Evolutionary conservation across 2,797 vertebrate species (phyloP).

Genomic region (Mus caroli): DNA sequence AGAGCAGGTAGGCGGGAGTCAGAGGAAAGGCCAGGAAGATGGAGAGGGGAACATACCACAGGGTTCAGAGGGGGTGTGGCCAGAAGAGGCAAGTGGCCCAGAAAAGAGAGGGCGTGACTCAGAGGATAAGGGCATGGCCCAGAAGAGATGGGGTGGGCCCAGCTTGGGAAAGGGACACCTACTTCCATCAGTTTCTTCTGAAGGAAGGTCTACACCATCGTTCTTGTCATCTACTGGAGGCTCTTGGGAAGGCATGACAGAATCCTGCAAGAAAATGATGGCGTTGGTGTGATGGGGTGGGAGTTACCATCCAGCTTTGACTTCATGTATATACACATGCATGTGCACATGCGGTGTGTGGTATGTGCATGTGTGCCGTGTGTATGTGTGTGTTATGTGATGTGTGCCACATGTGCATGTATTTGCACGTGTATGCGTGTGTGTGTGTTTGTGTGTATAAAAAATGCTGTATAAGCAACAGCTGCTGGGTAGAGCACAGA

Average conservation of each 20-base stretch:
- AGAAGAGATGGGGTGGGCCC: too few species aligned
- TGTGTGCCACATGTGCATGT: fast-evolving
- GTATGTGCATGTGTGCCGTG: fast-evolving
- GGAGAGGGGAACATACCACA: fast-evolving
- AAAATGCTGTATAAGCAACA: fast-evolving
- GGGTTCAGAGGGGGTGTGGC: neutral
- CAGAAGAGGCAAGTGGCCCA: too few species aligned
- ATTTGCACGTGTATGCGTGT: fast-evolving
- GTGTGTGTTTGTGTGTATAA: fast-evolving
- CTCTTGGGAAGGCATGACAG: constrained; percentile 99
- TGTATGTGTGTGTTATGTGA: fast-evolving
- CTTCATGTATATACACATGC: fast-evolving
- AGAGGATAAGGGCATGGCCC: too few species aligned
- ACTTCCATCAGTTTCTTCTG: constrained; percentile 95
- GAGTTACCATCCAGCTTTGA: neutral
- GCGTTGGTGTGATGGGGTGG: neutral
- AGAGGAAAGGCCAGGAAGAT: neutral
- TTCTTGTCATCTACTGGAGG: constrained; percentile 94
- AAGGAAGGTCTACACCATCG: constrained; percentile 93
- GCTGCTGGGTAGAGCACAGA: fast-evolving
- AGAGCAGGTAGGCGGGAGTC: neutral
- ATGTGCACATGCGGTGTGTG: fast-evolving
- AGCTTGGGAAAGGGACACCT: constrained; percentile 82
- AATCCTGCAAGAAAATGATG: constrained; percentile 91
- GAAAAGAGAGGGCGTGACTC: too few species aligned